Base-by-base conservation (phyloP, 2,888 invertebrate species). In the Sceliomorpha sp. region DNA sequence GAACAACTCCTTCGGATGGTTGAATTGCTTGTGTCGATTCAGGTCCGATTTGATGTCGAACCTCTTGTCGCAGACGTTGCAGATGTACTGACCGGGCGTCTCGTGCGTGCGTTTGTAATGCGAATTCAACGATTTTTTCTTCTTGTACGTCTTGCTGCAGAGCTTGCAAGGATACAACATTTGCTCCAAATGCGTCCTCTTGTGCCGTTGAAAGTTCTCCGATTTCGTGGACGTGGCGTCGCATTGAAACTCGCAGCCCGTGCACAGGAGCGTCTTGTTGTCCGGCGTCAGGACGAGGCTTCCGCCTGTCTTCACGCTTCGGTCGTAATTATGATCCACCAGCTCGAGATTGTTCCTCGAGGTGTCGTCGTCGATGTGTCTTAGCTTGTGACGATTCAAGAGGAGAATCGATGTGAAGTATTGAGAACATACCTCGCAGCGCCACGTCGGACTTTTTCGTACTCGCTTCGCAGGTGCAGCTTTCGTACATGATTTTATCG, bases 41-140 rank as follows among this genome's bases (percentile, higher is more conserved):
- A 76, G 26, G n/a, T 77, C 91, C 0, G 89, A 89, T 0, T 89
- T 71, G 0, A 91, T 90, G 0, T 90, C 90, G 77, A 90, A 91
- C 1, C 88, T 83, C 17, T 69, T 70, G 1, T 56, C 73, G 37
- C 84, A 83, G 0, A 71, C 50, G 0, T 71, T 45, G 50, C 83
- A 83, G 1, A 29, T 60, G 37, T 77, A 78, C 7, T 59, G 44
- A 42, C 53, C 63, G 2, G 60, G 55, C 1, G 36, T 45, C 1
- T 56, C 13, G 37, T 78, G 77, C 2, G 55, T 50, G 1, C 70
- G 62, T 5, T 55, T 53, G n/a, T 60, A 67, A 48, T 78, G 76
- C 0, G 60, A 42, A 26, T 66, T 70, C 51, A 78, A 10, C 0
- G 72, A 66, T 1, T 72, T 68, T 26, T 68, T 64, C 55, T 68